Base-by-base conservation (phyloP, 2,888 invertebrate species). In the Xylota segnis region DNA sequence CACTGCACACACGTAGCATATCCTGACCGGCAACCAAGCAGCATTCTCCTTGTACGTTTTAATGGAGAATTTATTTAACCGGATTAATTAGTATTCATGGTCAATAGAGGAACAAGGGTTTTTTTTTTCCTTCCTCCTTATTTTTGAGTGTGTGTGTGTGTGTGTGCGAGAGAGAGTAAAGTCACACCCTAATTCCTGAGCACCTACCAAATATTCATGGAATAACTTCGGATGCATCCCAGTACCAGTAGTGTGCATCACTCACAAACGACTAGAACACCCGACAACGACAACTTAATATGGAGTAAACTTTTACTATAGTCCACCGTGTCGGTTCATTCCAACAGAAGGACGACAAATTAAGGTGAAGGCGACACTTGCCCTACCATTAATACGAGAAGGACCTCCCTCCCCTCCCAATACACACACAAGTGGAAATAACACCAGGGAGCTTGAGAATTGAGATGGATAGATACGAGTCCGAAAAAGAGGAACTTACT, bases 11-110 rank as follows among this genome's bases (percentile, higher is more conserved):
- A 82, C 86, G 76, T 81, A 84, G 58, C 61, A 34, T 23, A 23
- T 9, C 23, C 54, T 54, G 58, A 59, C 43, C 43, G 3, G 40
- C 3, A 47, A 14, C 54, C 27, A 40, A 14, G 61, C 27, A 40
- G 40, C 37, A 61, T 63, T 47, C 32, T 45, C 56, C 34, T 7
- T 54, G 77, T 63, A 65, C 47, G 75, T 78, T 82, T 87, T 87
- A 88, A 87, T 87, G 87, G 81, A 74, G 78, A 87, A 88, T 88
- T 87, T 87, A 87, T 88, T 87, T 83, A 75, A 71, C 78, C 77
- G 82, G 88, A 88, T 88, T 88, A 88, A 88, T 88, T 88, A 88
- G 88, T 87, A 88, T 88, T 87, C 88, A 88, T 88, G 88, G 88
- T 88, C 88, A 88, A 88, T 82, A 83, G 75, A 87, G 76, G 27